Conservation (phyloP, 2,797 vertebrate genomes). For the Acridotheres tristis region DNA sequence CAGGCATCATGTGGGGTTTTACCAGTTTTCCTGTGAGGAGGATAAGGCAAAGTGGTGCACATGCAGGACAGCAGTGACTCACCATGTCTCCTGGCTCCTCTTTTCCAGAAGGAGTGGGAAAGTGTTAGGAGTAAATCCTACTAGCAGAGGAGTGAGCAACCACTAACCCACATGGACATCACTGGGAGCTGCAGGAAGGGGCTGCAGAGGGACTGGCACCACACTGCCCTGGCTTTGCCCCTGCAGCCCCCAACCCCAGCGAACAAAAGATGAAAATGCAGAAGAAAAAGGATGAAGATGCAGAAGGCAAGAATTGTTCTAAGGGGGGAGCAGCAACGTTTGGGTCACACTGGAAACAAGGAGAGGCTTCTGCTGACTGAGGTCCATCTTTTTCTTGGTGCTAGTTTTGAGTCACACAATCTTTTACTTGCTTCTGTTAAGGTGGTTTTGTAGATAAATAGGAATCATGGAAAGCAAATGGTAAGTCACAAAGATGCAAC, state of each 20-base stretch:
- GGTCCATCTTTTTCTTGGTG: background rate
- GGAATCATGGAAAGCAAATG: background rate
- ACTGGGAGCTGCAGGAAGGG: background rate
- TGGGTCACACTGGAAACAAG: background rate
- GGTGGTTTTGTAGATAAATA: background rate
- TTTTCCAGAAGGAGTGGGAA: background rate
- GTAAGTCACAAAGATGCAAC: background rate
- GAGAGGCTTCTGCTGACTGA: background rate
- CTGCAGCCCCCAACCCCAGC: too few species aligned
- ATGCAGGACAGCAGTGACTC: background rate
- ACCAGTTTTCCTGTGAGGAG: background rate
- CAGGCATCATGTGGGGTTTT: background rate
- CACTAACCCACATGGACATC: background rate
- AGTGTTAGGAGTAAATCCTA: background rate
- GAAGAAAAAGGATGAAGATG: background rate
- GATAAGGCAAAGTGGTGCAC: background rate
- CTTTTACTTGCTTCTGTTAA: background rate
- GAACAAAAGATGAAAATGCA: too few species aligned
- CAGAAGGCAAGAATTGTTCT: background rate
- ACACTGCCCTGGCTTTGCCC: background rate
- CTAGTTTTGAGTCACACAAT: background rate
- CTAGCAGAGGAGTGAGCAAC: background rate
- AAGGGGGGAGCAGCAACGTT: background rate
- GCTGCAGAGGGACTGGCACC: rapidly evolving
- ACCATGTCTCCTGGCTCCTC: background rate